These are phyloP conservation scores for Lepidocyrtoides sp. DNA, from an alignment of 2,888 invertebrate species.

Conservation along the genomic window DNA sequence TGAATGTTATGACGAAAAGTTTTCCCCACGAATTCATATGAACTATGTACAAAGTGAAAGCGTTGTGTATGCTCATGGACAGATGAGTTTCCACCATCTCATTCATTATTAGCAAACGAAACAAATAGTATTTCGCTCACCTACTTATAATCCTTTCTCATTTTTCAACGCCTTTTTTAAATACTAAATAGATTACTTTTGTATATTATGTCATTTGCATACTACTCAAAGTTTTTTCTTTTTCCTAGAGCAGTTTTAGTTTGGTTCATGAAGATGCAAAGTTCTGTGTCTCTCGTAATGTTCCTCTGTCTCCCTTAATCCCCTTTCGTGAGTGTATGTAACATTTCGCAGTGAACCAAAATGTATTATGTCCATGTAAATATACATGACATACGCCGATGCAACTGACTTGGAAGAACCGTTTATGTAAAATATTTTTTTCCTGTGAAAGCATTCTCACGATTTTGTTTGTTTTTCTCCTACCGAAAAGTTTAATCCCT, in stretches of 20 bases:
- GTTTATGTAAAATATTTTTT: slow-evolving; percentile 24
- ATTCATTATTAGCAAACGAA: no score
- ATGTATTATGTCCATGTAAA: no score
- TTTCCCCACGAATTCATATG: background rate
- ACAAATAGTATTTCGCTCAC: no score
- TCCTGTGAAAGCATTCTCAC: background rate
- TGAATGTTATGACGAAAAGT: no score
- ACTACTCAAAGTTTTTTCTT: no score
- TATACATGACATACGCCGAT: background rate
- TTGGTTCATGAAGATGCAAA: background rate
- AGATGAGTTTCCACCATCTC: no score
- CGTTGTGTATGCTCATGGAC: no score
- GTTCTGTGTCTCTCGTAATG: slow-evolving; percentile 13
- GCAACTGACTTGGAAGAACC: background rate
- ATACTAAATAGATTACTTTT: no score
- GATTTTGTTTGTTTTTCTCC: slow-evolving; percentile 33
- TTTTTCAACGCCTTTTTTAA: no score
- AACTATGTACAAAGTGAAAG: background rate
- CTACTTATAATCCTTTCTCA: no score
- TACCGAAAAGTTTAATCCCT: slow-evolving; percentile 51
- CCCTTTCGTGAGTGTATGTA: background rate
- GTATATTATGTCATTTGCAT: no score
- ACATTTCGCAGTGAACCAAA: background rate
- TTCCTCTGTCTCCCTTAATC: slow-evolving; percentile 34
- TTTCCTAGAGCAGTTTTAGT: no score